Evolutionary conservation across 2,888 invertebrate genomes (phyloP).

Genomic region (Caenorhabditis zanzibari): DNA sequence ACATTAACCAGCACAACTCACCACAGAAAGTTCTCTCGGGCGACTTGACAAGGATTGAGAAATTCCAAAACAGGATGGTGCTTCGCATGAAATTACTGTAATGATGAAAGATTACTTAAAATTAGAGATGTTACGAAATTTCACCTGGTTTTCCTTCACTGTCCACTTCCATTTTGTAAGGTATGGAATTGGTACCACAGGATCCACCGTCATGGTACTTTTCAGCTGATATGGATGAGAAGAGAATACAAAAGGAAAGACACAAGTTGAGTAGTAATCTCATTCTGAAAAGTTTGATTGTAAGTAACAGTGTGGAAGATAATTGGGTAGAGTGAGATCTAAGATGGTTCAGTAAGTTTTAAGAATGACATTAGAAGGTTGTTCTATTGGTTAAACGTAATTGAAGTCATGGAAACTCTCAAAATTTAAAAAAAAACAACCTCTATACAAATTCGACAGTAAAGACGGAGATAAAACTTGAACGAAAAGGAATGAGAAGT

Average conservation of each 20-base stretch:
- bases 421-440: too few relatives aligned
- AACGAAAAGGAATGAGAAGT: background rate
- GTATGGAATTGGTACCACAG: slow-evolving; percentile 73
- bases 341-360: too few relatives aligned
- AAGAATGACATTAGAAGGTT: too few relatives aligned
- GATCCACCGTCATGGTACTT: slow-evolving; percentile 69
- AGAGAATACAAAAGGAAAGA: slow-evolving; percentile 18
- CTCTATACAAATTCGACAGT: too few relatives aligned
- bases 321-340: background rate
- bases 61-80: slow-evolving; percentile 73
- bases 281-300: slow-evolving; percentile 24
- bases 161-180: slow-evolving; percentile 74
- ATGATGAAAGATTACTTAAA: background rate
- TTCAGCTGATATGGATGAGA: slow-evolving; percentile 20
- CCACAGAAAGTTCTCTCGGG: slow-evolving; percentile 43
- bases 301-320: background rate
- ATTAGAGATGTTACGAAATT: background rate
- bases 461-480: too few relatives aligned
- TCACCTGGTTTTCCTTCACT: slow-evolving; percentile 75
- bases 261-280: slow-evolving; percentile 52
- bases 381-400: too few relatives aligned
- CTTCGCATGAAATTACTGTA: slow-evolving; percentile 74
- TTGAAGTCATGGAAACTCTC: too few relatives aligned
- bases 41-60: slow-evolving; percentile 51
- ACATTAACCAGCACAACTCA: slow-evolving; percentile 16